A percentile compares a stretch with the other conserved stretches of the same genome.
Conservation (phyloP, 1,140 invertebrate species). For the Meloidogyne chitwoodi region DNA sequence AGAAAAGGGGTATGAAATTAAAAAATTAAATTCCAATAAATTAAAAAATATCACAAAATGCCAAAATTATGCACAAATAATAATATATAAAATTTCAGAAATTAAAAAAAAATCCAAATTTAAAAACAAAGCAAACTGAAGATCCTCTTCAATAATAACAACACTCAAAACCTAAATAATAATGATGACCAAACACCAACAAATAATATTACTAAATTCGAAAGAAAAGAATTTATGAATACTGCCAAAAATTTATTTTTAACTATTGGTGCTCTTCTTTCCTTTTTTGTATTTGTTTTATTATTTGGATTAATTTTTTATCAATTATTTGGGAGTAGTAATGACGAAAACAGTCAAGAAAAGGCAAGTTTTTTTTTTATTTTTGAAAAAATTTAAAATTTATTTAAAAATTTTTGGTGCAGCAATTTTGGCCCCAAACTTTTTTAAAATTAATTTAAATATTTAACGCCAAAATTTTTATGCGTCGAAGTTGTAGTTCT, state of each 20-base stretch:
- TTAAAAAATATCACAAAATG: no score
- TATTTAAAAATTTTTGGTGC: not conserved
- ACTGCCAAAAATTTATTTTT: conserved; percentile 8
- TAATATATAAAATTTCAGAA: no score
- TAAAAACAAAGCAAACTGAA: not conserved
- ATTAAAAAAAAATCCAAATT: no score
- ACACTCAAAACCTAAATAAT: not conserved
- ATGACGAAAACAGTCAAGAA: not conserved
- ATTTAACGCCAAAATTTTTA: no score
- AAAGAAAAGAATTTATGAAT: conserved; percentile 5
- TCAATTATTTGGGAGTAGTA: not conserved
- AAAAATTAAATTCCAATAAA: no score
- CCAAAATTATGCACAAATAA: no score
- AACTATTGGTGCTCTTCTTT: conserved; percentile 7
- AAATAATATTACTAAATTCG: not conserved
- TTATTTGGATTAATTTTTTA: conserved; percentile 25
- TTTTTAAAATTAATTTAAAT: no score
- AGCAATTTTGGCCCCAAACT: not conserved
- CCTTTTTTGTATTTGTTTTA: conserved; percentile 9
- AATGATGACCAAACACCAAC: no score
- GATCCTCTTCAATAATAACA: not conserved
- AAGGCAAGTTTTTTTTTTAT: not conserved
- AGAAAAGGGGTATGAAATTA: no score
- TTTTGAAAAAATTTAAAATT: not conserved
- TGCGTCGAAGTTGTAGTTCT: no score